Evolutionary conservation across 2,888 invertebrate species (phyloP).

Genomic region (Bruchidius siliquastri): DNA sequence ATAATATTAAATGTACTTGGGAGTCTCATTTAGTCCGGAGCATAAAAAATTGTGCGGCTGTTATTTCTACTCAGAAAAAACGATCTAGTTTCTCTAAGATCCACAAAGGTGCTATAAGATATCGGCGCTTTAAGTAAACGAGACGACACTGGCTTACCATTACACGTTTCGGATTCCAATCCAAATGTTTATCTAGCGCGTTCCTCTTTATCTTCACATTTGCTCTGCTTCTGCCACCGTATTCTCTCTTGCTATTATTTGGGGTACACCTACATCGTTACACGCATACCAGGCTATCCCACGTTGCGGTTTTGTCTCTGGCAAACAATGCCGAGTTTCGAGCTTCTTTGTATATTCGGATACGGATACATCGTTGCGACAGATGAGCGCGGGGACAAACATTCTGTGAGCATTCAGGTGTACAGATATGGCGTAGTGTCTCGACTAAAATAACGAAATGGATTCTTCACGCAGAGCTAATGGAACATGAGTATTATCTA

Average conservation of each 20-base stretch:
- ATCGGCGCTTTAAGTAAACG: not conserved
- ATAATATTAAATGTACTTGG: too few species aligned
- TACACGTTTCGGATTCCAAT: not conserved
- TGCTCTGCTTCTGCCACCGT: not conserved
- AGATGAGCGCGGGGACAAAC: not conserved
- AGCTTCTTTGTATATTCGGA: not conserved
- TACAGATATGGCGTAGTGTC: not conserved
- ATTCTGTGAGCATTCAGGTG: not conserved
- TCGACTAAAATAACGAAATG: not conserved
- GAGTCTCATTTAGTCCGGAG: too few species aligned
- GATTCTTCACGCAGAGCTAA: not conserved
- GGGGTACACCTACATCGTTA: not conserved
- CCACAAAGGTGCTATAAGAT: too few species aligned
- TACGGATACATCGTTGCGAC: not conserved
- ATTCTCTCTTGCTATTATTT: not conserved
- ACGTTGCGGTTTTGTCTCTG: not conserved
- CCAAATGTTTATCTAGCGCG: not conserved
- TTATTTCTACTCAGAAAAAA: too few species aligned
- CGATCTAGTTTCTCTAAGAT: too few species aligned
- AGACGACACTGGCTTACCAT: not conserved
- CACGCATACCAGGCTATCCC: not conserved
- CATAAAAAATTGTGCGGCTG: too few species aligned
- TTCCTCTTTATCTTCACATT: not conserved
- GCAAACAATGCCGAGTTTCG: not conserved
- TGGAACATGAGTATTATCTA: not conserved